Base-by-base conservation (phyloP, 2,797 vertebrate genomes). In the Cyprinodon diabolis region DNA sequence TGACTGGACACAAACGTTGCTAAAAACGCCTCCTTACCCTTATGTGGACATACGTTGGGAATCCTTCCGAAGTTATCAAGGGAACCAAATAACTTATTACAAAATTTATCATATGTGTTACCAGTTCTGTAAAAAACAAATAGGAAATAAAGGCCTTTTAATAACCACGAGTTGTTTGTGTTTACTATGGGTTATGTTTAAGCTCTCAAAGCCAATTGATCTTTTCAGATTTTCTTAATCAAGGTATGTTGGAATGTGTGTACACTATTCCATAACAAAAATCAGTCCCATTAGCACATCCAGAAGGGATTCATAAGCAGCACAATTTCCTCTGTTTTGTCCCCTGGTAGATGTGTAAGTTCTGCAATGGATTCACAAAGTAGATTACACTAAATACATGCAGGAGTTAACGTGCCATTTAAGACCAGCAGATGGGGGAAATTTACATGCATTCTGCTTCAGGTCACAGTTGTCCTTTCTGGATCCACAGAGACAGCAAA, bases 131-230 rank as follows among this genome's bases (percentile, higher is more conserved):
- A 95, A 93, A 74, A 93, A 93, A 92, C 88, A 89, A 94, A 94
- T 93, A 94, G 93, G 92, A 95, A 95, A 95, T 95, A 95, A 95
- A 95, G 93, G 92, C 93, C 93, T 95, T 95, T 95, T 95, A 95
- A 95, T 87, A 92, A 95, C 90, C 91, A 90, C 78, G 87, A 87
- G 67, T 87, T 75, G 76, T 86, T 80, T 77, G 90, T 90, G 72
- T 89, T 83, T 79, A 30, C 77, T 89, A 69, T 76, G 35, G 72
- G 54, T 3, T 68, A 82, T 68, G 68, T 48, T 90, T 92, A 83
- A 92, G 86, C 21, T 66, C n/a, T 45, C 40, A 66, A 66, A 66
- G 6, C 37, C n/a, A 23, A 21, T 47, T 43, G 11, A 13, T 63
- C 19, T 5, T 47, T 65, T 23, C 4, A 45, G 30, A 30, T 30